Base-by-base conservation (phyloP, 2,113 vertebrate species). In the Balaenoptera acutorostrata region DNA sequence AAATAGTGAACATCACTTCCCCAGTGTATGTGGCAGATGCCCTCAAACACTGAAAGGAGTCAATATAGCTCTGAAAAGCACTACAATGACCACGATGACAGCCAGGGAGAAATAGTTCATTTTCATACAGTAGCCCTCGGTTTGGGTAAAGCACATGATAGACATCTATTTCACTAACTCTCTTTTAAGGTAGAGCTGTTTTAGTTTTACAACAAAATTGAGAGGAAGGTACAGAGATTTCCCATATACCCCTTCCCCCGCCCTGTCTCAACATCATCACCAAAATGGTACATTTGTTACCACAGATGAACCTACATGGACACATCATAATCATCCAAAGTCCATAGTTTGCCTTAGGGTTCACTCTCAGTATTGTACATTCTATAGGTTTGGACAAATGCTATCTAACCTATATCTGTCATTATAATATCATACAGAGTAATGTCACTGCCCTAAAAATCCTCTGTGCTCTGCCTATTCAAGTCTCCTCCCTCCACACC, bases 1-100 rank as follows among this genome's bases (percentile, higher is more conserved):
- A 88, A 85, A 63, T 2, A 55, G 46, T 61, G n/a, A 68, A 20
- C n/a, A 25, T 11, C 6, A 29, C 18, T 25, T 9, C 18, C 12
- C 31, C 13, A 9, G 23, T 2, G 2, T 8, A 29, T 2, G 18
- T 2, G 3, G 39, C 44, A 36, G 36, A 13, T 17, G 18, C 46
- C 31, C 4, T 20, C 39, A 27, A 15, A 64, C 69, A n/a, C 4
- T 6, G 20, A 17, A 64, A 57, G 25, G 29, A 21, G 39, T 25
- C 55, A 8, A 4, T 2, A 0, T 8, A 11, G 20, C 25, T 49
- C 25, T 9, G 27, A 23, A 59, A 66, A 81, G 8, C 17, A 14
- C 31, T 0, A 23, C 0, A 2, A 72, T 25, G 23, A 90, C 29
- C 5, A 25, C 8, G 17, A 0, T 0, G 6, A n/a, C n/a, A 61